Conservation (phyloP, 2,888 invertebrate species). For the Cephus pulcher region DNA sequence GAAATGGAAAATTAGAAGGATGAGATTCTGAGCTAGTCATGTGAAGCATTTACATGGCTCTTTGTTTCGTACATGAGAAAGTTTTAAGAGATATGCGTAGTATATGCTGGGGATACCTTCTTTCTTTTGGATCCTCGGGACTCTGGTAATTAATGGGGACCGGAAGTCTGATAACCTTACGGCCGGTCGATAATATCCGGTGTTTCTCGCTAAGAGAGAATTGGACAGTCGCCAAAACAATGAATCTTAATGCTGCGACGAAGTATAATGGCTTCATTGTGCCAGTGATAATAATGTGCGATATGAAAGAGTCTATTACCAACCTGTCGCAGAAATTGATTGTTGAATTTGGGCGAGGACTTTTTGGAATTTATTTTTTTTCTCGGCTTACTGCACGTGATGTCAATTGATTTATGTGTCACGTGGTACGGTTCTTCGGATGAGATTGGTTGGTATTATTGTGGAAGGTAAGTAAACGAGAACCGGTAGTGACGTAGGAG, state of each 20-base stretch:
- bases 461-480: not conserved
- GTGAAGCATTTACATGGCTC: not conserved
- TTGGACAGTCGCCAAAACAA: constrained; percentile 41
- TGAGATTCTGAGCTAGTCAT: not conserved
- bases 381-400: not conserved
- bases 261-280: constrained; percentile 36
- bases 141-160: constrained; percentile 26
- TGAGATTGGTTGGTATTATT: not conserved
- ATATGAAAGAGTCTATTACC: constrained; percentile 4
- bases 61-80: not conserved
- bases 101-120: not conserved
- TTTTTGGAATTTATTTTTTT: not conserved
- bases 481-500: not conserved
- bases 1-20: not conserved
- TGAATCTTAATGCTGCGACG: constrained; percentile 36
- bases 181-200: constrained; percentile 36
- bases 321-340: constrained; percentile 1
- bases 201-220: constrained; percentile 26
- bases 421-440: not conserved
- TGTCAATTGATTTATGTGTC: not conserved
- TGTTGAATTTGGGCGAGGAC: not conserved
- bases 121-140: not conserved
- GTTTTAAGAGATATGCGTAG: not conserved
- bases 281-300: constrained; percentile 29
- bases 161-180: constrained; percentile 31